Percentiles rank a stretch among this genome's conserved stretches.
These are phyloP conservation scores for Trissolcus brochymenae DNA, from an alignment of 2,888 invertebrate genomes.

Conservation along the genomic window DNA sequence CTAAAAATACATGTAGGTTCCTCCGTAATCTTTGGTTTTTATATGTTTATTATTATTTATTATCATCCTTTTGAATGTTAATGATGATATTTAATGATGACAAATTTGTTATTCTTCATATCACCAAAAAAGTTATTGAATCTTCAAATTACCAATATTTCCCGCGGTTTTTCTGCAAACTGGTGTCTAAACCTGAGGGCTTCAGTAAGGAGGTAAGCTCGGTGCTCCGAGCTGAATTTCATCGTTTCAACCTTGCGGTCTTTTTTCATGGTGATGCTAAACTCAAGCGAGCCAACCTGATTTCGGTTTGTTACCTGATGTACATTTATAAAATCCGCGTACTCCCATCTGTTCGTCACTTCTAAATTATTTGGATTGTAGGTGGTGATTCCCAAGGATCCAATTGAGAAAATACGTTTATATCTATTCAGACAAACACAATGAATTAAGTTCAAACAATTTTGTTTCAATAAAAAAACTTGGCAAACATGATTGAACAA, in stretches of 20 bases:
- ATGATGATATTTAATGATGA: not conserved
- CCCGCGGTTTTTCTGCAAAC: constrained; percentile 89
- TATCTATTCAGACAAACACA: constrained; percentile 80
- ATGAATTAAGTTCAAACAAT: not conserved
- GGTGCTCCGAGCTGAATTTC: constrained; percentile 97
- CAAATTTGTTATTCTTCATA: not conserved
- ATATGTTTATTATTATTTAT: not conserved
- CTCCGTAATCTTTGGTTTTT: not conserved
- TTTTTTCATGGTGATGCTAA: constrained; percentile 90
- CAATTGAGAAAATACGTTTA: constrained; percentile 97
- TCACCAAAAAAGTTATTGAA: not conserved
- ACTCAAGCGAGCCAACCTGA: constrained; percentile 81
- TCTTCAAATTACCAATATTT: constrained; percentile 80
- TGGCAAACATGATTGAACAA: constrained; percentile 2
- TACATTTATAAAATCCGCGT: constrained; percentile 86
- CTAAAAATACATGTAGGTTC: not conserved
- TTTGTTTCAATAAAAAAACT: not conserved
- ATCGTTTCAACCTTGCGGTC: constrained; percentile 94
- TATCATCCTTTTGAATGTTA: not conserved
- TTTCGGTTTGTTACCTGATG: constrained; percentile 79
- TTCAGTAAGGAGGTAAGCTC: constrained; percentile 93
- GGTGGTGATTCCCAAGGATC: constrained; percentile 95
- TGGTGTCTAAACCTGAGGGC: constrained; percentile 88
- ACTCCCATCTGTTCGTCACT: constrained; percentile 95
- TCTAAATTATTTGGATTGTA: constrained; percentile 95